Base-by-base conservation (phyloP, 2,888 invertebrate species). In the Cactoblastis cactorum region DNA sequence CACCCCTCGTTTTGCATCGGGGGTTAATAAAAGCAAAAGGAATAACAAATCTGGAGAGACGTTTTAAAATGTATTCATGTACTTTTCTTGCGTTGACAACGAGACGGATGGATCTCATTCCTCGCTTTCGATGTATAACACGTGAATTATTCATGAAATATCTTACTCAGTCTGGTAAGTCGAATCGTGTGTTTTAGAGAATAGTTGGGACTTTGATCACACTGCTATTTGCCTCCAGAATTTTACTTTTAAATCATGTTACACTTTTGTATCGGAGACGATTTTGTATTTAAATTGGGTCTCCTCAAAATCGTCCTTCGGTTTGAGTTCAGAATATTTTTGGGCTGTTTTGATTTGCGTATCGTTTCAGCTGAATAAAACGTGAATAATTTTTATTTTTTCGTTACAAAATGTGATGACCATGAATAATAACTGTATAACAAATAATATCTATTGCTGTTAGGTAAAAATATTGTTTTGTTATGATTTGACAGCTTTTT, bases 141-240 rank as follows among this genome's bases (percentile, higher is more conserved):
- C 56, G 69, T 84, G 83, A 81, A 84, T 84, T 80, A 83, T 84
- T 84, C 83, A 83, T 83, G 69, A 81, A 81, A 83, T 84, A 84
- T 83, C 77, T 83, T 81, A 80, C 77, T 75, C 66, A 67, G 65
- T 62, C 61, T 74, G 69, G 61, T 65, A 74, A 76, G 72, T 75
- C 68, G 65, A 72, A 75, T 69, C 71, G 68, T 74, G 77, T 77
- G 75, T 80, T 78, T 78, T 71, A 74, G 57, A 74, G 58, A 62
- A 56, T 59, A 59, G 60, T 58, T 59, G 61, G 68, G 65, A 67
- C 64, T 61, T 62, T 68, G 65, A 74, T 71, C 71, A 68, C 62
- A 66, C 60, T 62, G 67, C 55, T 58, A 55, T 58, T 56, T 55
- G 56, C 51, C 32, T 41, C 33, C 8, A 17, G 46, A 50, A 58